A percentile compares a stretch with the other conserved stretches of the same genome.
Conservation (phyloP, 2,888 invertebrate genomes). For the Cylindroiulus punctatus region DNA sequence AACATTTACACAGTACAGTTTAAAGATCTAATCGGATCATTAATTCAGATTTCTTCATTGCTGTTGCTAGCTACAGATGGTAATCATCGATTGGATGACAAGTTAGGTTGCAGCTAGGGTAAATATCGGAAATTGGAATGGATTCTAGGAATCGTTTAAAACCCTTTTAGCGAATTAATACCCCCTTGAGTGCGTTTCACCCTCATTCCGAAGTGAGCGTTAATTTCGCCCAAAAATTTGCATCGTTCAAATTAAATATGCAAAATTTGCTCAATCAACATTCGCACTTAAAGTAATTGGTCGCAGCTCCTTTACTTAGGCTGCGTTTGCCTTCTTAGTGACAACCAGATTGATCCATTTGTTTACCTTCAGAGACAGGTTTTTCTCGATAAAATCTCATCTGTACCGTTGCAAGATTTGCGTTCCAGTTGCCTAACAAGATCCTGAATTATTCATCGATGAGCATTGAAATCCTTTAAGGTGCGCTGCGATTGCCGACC, state of each 20-base stretch:
- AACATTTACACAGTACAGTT: too few species aligned
- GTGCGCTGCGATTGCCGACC: background rate
- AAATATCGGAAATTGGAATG: slow-evolving; percentile 27
- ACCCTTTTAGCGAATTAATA: slow-evolving; percentile 12
- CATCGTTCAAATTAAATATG: slow-evolving; percentile 36
- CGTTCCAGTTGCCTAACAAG: slow-evolving; percentile 36
- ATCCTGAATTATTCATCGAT: slow-evolving; percentile 47
- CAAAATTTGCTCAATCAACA: slow-evolving; percentile 27
- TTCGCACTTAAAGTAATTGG: slow-evolving; percentile 40
- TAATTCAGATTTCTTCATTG: background rate
- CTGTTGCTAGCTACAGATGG: too few species aligned
- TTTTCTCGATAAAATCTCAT: slow-evolving; percentile 30
- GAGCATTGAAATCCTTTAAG: slow-evolving; percentile 34
- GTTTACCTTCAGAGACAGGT: background rate
- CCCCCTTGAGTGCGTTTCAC: slow-evolving; percentile 18
- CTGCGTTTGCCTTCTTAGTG: background rate
- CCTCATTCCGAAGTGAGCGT: background rate
- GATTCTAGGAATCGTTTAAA: slow-evolving; percentile 11
- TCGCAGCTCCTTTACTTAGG: background rate
- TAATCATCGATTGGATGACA: too few species aligned
- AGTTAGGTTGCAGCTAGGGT: background rate
- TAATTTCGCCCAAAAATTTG: background rate
- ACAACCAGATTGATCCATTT: slow-evolving; percentile 39
- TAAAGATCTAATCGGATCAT: background rate
- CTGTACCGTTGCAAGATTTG: slow-evolving; percentile 24